Conservation (phyloP, 2,888 invertebrate species). For the Siphlonurus alternatus region DNA sequence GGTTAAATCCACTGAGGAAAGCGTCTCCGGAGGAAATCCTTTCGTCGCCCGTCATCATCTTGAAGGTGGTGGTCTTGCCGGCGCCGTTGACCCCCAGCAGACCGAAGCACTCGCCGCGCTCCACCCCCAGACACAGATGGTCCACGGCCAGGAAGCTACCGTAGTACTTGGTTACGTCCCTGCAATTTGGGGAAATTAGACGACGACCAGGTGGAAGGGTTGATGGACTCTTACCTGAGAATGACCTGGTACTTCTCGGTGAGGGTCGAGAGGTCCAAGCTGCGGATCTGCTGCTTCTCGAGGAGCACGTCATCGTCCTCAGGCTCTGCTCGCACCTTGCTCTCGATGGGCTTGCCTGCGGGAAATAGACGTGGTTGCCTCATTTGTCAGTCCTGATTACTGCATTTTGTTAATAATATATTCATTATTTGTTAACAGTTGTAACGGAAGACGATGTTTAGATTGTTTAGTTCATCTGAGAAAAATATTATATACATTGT, state of each 20-base stretch:
- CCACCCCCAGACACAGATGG: constrained; percentile 50
- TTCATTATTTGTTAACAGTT: too few species aligned
- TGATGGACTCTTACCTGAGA: too few species aligned
- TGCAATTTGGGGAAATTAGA: too few species aligned
- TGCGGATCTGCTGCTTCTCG: constrained; percentile 18
- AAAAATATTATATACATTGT: too few species aligned
- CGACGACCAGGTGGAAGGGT: too few species aligned
- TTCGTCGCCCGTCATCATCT: constrained; percentile 77
- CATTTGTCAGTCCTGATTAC: too few species aligned
- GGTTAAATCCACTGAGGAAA: constrained; percentile 37
- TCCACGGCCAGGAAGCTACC: constrained; percentile 60
- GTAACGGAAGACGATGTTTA: too few species aligned
- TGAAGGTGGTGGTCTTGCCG: constrained; percentile 77
- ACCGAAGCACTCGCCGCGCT: constrained; percentile 62
- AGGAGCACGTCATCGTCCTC: constrained; percentile 18
- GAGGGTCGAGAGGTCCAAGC: constrained; percentile 15
- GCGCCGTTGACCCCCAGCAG: constrained; percentile 73
- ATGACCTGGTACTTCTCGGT: constrained; percentile 19
- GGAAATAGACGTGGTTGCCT: too few species aligned
- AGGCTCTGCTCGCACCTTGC: neutral
- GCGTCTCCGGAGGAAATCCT: constrained; percentile 50
- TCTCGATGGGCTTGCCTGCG: neutral
- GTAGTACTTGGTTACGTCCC: constrained; percentile 54
- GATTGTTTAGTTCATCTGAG: too few species aligned
- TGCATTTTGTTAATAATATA: too few species aligned